These are phyloP conservation scores for Drosophila macrospina DNA, from an alignment of 2,888 invertebrate genomes.

Conservation along the genomic window DNA sequence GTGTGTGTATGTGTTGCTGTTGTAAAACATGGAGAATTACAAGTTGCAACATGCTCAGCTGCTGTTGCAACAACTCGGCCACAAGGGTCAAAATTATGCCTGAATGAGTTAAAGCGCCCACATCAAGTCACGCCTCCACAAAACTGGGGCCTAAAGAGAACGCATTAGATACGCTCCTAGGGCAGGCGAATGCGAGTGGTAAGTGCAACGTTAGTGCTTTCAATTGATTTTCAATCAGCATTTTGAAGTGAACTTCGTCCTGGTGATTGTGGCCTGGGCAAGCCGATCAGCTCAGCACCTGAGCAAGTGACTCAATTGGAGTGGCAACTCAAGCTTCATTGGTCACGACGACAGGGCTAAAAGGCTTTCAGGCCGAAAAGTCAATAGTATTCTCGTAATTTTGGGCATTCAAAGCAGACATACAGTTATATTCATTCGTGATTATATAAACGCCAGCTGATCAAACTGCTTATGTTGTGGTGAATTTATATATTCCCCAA, in stretches of 20 bases:
- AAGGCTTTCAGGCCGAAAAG: slow-evolving; percentile 3
- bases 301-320: slow-evolving; percentile 21
- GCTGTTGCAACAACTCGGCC: slow-evolving; percentile 17
- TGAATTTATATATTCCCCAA: slow-evolving; percentile 12
- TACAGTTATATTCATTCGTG: not conserved
- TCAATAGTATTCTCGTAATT: slow-evolving; percentile 12
- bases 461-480: slow-evolving; percentile 25
- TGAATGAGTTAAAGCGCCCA: not conserved
- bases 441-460: slow-evolving; percentile 8
- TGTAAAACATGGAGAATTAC: slow-evolving; percentile 69
- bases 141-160: slow-evolving; percentile 14
- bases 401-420: slow-evolving; percentile 7
- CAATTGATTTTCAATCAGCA: slow-evolving; percentile 74
- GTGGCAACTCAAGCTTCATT: slow-evolving; percentile 37
- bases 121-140: slow-evolving; percentile 4
- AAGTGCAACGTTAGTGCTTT: slow-evolving; percentile 53
- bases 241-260: slow-evolving; percentile 33
- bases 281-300: slow-evolving; percentile 15
- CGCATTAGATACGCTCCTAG: slow-evolving; percentile 53
- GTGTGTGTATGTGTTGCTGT: slow-evolving; percentile 26
- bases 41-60: slow-evolving; percentile 56
- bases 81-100: slow-evolving; percentile 4
- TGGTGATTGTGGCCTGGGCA: slow-evolving; percentile 20
- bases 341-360: slow-evolving; percentile 5
- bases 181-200: slow-evolving; percentile 19